Conservation (phyloP, 2,113 vertebrate genomes). For the Lonchura striata region DNA sequence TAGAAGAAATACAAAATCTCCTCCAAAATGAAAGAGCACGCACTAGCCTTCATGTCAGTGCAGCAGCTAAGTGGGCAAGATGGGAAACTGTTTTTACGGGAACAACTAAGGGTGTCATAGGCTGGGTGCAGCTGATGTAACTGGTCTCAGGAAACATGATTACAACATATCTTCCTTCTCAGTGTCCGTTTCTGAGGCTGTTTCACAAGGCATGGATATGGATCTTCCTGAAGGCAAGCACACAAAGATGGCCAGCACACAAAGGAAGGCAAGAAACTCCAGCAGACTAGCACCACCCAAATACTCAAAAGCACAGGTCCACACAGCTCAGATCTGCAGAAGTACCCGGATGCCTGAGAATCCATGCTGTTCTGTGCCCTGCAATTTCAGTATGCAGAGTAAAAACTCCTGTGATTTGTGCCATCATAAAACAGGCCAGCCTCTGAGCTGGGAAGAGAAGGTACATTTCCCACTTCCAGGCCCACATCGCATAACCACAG, state of each 20-base stretch:
- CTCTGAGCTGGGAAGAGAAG: background rate
- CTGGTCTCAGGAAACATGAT: background rate
- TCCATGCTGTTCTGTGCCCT: background rate
- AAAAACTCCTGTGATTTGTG: background rate
- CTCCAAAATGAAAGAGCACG: background rate
- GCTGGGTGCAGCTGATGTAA: background rate
- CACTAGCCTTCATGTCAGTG: background rate
- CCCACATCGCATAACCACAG: background rate
- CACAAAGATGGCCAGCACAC: background rate
- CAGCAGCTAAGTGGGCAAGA: background rate
- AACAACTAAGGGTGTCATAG: background rate
- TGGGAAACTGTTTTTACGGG: background rate
- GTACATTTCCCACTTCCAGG: background rate
- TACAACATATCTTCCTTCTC: background rate
- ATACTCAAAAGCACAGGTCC: background rate
- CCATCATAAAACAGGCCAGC: background rate
- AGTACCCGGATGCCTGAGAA: background rate
- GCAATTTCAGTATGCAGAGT: background rate
- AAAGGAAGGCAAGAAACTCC: background rate
- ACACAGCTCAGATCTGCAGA: background rate
- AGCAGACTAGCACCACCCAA: background rate
- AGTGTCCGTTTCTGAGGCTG: background rate
- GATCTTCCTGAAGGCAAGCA: background rate
- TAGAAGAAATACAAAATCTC: background rate
- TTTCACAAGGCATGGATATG: background rate